phyloP scores from a whole-genome alignment of 2,797 vertebrate genomes.

The Anableps anableps region DNA sequence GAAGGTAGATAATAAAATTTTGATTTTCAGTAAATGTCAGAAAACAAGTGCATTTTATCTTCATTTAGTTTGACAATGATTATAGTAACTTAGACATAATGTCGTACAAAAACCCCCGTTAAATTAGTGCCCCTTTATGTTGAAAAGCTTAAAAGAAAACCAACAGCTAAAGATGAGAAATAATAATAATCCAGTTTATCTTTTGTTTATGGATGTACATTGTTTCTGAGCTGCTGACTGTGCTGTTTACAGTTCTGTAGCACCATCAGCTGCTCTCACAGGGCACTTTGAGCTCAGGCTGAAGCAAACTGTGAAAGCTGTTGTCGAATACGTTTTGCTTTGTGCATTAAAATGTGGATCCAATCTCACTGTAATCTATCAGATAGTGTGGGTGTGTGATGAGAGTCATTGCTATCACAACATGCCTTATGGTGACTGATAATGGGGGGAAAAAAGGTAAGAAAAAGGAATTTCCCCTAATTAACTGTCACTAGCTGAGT shows the following conservation, averaged over 20 bases:
- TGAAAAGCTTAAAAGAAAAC: conserved; percentile 4
- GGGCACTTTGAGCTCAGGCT: conserved; percentile 6
- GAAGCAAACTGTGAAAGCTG: conserved; percentile 1
- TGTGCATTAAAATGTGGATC: conserved; percentile 17
- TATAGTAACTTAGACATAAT: background rate
- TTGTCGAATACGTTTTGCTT: background rate
- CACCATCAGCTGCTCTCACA: conserved; percentile 1
- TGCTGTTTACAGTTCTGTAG: background rate
- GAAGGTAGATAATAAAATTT: conserved; percentile 86
- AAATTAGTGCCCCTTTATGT: conserved; percentile 8
- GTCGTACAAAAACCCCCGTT: background rate
- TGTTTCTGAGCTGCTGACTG: conserved; percentile 22
- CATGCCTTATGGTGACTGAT: background rate
- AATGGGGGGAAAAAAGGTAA: too few relatives aligned
- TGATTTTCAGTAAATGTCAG: background rate
- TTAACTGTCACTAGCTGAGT: too few relatives aligned
- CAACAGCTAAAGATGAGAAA: background rate
- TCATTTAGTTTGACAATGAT: background rate
- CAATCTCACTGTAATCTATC: conserved; percentile 8
- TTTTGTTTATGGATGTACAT: conserved; percentile 25
- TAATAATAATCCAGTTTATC: background rate
- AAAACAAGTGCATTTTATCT: conserved; percentile 6
- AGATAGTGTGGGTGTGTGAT: conserved; percentile 9
- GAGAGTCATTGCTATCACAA: background rate
- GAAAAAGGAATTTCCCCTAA: too few relatives aligned